phyloP scores from a whole-genome alignment of 2,797 vertebrate species.

The Semotilus atromaculatus region DNA sequence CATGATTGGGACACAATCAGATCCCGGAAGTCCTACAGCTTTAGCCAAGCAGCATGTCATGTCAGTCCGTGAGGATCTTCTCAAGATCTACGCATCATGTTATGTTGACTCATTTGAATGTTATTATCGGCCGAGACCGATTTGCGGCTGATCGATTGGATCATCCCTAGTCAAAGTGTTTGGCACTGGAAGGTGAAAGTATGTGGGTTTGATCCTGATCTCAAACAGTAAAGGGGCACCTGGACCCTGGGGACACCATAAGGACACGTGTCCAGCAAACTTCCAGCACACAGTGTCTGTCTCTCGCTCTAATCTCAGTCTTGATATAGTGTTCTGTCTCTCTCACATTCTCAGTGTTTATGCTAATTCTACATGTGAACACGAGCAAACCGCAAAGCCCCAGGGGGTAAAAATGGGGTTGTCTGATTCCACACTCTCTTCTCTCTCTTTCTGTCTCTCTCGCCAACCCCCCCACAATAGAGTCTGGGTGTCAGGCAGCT shows the following conservation, averaged over 20 bases:
- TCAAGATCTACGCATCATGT: neutral
- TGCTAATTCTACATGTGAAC: slow-evolving; percentile 67
- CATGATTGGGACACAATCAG: neutral
- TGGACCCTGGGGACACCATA: slow-evolving; percentile 49
- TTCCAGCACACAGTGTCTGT: slow-evolving; percentile 46
- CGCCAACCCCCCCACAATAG: slow-evolving; percentile 77
- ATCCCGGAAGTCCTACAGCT: neutral
- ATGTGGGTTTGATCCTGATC: slow-evolving; percentile 40
- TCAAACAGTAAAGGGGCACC: slow-evolving; percentile 42
- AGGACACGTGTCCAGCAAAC: slow-evolving; percentile 48
- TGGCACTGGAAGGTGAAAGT: neutral
- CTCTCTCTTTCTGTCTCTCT: slow-evolving; percentile 50
- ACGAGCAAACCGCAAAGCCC: slow-evolving; percentile 62
- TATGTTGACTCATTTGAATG: neutral
- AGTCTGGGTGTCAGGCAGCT: slow-evolving; percentile 80
- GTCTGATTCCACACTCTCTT: slow-evolving; percentile 62
- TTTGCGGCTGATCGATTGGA: neutral
- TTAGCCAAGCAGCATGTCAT: neutral
- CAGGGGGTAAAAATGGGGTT: slow-evolving; percentile 73
- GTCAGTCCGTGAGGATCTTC: neutral
- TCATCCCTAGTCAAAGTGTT: neutral
- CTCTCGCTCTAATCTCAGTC: slow-evolving; percentile 43
- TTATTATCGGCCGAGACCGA: neutral
- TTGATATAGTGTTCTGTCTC: slow-evolving; percentile 26
- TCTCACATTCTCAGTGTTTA: slow-evolving; percentile 48